Conservation (phyloP, 2,888 invertebrate genomes). For the Callyntrura sp. region DNA sequence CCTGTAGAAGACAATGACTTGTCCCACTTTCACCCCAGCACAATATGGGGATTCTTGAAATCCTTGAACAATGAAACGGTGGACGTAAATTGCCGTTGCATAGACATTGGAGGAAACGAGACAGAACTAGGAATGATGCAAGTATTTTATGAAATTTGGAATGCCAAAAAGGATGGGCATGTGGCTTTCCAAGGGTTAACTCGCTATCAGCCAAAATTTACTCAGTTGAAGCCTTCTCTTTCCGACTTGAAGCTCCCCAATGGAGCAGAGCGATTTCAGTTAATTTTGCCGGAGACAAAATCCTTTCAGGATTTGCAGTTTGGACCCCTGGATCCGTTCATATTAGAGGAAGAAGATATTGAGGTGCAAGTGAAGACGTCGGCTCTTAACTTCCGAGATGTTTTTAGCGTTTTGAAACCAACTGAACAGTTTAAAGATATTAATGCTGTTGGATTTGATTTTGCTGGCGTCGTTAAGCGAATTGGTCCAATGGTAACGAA, state of each 20-base stretch:
- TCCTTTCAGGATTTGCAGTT: slow-evolving; percentile 51
- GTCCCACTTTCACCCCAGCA: slow-evolving; percentile 29
- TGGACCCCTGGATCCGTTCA: neutral
- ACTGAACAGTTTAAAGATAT: slow-evolving; percentile 21
- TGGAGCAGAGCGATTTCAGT: slow-evolving; percentile 49
- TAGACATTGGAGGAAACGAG: neutral
- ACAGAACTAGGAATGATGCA: slow-evolving; percentile 4
- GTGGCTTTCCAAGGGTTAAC: neutral
- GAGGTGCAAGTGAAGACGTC: slow-evolving; percentile 59
- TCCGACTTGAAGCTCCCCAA: slow-evolving; percentile 26
- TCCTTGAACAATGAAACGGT: slow-evolving; percentile 57
- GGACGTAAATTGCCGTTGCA: slow-evolving; percentile 42
- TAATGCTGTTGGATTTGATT: slow-evolving; percentile 57
- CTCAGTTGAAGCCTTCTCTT: slow-evolving; percentile 33
- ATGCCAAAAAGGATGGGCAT: slow-evolving; percentile 24
- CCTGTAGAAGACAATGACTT: slow-evolving; percentile 53
- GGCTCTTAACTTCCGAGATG: slow-evolving; percentile 61
- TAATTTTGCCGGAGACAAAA: slow-evolving; percentile 42
- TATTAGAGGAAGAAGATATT: slow-evolving; percentile 5
- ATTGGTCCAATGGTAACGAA: neutral
- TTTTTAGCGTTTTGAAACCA: slow-evolving; percentile 60
- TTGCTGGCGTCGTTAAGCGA: slow-evolving; percentile 65
- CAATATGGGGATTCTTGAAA: slow-evolving; percentile 62
- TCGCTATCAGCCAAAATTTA: slow-evolving; percentile 28
- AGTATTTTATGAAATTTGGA: slow-evolving; percentile 66